Conservation (phyloP, 2,113 vertebrate species). For the Erinaceus europaeus region DNA sequence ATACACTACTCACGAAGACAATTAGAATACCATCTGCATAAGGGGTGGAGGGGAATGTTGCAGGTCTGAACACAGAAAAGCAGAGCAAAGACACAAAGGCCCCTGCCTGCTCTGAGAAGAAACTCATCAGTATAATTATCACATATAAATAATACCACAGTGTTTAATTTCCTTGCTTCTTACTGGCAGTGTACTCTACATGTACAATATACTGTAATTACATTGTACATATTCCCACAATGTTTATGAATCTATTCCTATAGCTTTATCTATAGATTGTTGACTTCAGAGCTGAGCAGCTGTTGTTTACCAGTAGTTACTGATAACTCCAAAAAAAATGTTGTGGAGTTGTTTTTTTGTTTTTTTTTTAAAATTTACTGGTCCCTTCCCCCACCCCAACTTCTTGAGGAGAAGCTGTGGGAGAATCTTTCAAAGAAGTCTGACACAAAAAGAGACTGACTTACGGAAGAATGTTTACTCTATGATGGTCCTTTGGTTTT, state of each 20-base stretch:
- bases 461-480: neutral
- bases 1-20: constrained; percentile 10
- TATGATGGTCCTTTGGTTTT: neutral
- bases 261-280: constrained; percentile 74
- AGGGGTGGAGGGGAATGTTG: neutral
- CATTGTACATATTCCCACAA: constrained; percentile 61
- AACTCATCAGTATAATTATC: constrained; percentile 71
- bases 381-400: neutral
- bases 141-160: constrained; percentile 69
- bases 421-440: neutral
- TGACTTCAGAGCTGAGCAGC: constrained; percentile 70
- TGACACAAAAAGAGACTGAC: neutral
- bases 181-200: constrained; percentile 63
- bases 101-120: constrained; percentile 54
- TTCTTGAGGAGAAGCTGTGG: constrained; percentile 39
- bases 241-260: constrained; percentile 67
- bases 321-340: constrained; percentile 55
- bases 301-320: constrained; percentile 67
- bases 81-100: constrained; percentile 44
- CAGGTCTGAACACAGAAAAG: constrained; percentile 53
- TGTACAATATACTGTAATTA: constrained; percentile 65
- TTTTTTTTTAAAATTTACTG: neutral
- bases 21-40: constrained; percentile 29
- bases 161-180: constrained; percentile 53
- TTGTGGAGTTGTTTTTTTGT: too few species aligned